Percentiles rank a stretch among this genome's conserved stretches.
These are phyloP conservation scores for Acronicta alni DNA, from an alignment of 2,888 invertebrate species.

Conservation along the genomic window DNA sequence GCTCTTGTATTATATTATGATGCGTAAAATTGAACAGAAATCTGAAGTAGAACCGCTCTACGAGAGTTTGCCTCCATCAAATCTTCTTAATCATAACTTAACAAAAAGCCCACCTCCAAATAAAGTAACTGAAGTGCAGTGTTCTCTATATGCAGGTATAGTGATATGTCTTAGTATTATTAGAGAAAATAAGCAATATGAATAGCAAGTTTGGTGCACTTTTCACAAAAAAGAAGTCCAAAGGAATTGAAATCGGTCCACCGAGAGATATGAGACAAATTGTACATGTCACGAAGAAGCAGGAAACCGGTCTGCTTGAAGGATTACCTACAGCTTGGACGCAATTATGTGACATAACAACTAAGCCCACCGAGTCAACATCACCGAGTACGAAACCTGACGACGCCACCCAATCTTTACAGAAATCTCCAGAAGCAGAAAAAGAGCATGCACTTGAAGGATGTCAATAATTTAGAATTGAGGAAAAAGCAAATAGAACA, in stretches of 20 bases:
- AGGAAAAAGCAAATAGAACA: too few relatives aligned
- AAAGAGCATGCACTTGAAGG: neutral
- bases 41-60: neutral
- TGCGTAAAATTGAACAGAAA: slow-evolving; percentile 29
- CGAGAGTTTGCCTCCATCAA: too few relatives aligned
- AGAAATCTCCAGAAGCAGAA: neutral
- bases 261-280: slow-evolving; percentile 96
- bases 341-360: slow-evolving; percentile 93
- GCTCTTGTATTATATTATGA: neutral
- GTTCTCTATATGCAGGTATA: neutral
- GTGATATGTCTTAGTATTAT: neutral
- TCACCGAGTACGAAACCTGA: slow-evolving; percentile 91
- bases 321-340: slow-evolving; percentile 96
- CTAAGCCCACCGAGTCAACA: slow-evolving; percentile 95
- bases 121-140: too few relatives aligned
- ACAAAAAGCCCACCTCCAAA: too few relatives aligned
- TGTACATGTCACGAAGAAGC: slow-evolving; percentile 96
- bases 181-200: slow-evolving; percentile 69
- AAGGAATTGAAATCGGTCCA: slow-evolving; percentile 91
- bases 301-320: slow-evolving; percentile 94
- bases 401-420: slow-evolving; percentile 6
- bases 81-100: too few relatives aligned
- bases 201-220: slow-evolving; percentile 83
- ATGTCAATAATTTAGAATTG: too few relatives aligned
- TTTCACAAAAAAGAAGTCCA: slow-evolving; percentile 78